Base-by-base conservation (phyloP, 2,888 invertebrate genomes). In the Nomada fabriciana region DNA sequence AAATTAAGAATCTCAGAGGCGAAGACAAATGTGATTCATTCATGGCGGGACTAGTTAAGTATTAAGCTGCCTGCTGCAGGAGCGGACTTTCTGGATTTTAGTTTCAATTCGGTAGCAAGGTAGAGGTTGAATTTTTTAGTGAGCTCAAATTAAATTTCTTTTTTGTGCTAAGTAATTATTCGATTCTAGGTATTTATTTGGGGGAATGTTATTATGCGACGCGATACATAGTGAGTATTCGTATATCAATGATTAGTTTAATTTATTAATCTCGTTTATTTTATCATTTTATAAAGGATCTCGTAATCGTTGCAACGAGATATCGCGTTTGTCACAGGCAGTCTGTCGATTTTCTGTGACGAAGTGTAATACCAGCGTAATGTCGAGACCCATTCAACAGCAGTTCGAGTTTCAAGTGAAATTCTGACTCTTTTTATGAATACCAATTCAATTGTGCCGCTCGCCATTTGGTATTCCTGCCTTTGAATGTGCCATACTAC, bases 351-450 rank as follows among this genome's bases (percentile, higher is more conserved):
- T 63, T 76, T 9, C 47, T 47, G 72, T 36, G 29, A 13, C 13
- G 25, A 5, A 20, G 10, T 55, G 47, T 63, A 70, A 55, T n/a
- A 23, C n/a, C 15, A 11, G 23, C 5, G 55, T 53, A 53, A 55
- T 47, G 50, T 71, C 47, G 72, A 42, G 42, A 1, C n/a, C 50
- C 23, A 25, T 59, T 64, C 73, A 11, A 36, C 7, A n/a, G n/a
- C 36, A 57, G 57, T 64, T 72, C 57, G 36, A 59, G 20, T 64
- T 64, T 76, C 63, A 57, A 72, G 72, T 50, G 50, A 50, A 71
- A 64, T 72, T 47, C 36, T 18, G 15, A 9, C 11, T 13, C 50
- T 52, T 72, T 72, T 29, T 25, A 64, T 5, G 63, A 61, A 55
- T 55, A 55, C 23, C 55, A 23, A 71, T 71, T 63, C 47, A n/a